Evolutionary conservation across 2,797 vertebrate species (phyloP).

Genomic region (Saxicola maurus): DNA sequence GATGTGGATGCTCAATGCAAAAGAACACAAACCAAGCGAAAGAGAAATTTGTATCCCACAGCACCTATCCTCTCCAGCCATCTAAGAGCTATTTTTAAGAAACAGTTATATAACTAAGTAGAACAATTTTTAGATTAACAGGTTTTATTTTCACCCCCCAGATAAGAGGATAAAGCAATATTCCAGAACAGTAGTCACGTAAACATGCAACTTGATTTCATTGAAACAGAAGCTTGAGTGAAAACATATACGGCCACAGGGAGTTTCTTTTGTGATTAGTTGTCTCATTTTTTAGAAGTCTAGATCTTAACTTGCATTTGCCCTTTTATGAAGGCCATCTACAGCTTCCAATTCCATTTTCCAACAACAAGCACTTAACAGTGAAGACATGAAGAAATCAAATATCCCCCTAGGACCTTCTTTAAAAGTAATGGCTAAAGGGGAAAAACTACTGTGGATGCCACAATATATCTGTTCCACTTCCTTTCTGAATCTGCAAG

Average conservation of each 20-base stretch:
- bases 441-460: neutral
- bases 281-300: neutral
- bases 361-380: neutral
- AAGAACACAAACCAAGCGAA: neutral
- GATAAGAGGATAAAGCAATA: slow-evolving; percentile 36
- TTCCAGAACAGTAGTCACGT: neutral
- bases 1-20: neutral
- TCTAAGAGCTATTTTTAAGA: slow-evolving; percentile 37
- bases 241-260: neutral
- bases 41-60: neutral
- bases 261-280: neutral
- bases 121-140: slow-evolving; percentile 38
- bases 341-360: slow-evolving; percentile 7
- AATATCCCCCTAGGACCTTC: slow-evolving; percentile 18
- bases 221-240: neutral
- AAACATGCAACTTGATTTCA: neutral
- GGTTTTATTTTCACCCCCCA: neutral
- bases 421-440: neutral
- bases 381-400: slow-evolving; percentile 2
- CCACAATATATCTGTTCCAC: neutral
- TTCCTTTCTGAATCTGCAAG: neutral
- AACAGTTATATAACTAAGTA: slow-evolving; percentile 27
- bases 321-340: neutral
- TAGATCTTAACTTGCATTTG: neutral
- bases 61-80: neutral